Conservation (phyloP, 2,113 vertebrate species). For the Brienomyrus longianalis region DNA sequence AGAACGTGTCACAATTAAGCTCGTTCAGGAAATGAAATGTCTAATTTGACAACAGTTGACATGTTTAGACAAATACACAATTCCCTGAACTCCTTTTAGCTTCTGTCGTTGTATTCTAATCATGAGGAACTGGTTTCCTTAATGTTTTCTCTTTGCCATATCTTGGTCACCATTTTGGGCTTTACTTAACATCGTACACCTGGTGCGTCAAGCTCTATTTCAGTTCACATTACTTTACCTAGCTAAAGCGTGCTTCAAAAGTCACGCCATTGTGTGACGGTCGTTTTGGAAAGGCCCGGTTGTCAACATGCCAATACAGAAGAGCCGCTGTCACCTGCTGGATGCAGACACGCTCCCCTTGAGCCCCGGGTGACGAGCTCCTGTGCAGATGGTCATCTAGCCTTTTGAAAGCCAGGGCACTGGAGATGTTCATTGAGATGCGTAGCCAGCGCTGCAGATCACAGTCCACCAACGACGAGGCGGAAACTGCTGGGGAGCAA, state of each 20-base stretch:
- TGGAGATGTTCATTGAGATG: constrained; percentile 37
- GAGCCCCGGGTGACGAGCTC: constrained; percentile 21
- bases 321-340: constrained; percentile 20
- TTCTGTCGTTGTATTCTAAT: not conserved
- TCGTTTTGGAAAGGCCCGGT: constrained; percentile 12
- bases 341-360: constrained; percentile 17
- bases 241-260: not conserved
- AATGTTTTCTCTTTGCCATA: not conserved
- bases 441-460: constrained; percentile 5
- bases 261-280: not conserved
- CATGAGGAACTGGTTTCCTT: not conserved
- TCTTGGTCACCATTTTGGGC: no score
- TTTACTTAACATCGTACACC: not conserved
- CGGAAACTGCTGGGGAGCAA: constrained; percentile 23
- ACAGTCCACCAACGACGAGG: not conserved
- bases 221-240: not conserved
- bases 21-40: constrained; percentile 70
- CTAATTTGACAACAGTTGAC: constrained; percentile 66
- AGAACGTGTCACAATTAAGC: constrained; percentile 69
- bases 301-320: constrained; percentile 21
- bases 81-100: not conserved
- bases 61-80: constrained; percentile 41
- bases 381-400: constrained; percentile 40
- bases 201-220: not conserved
- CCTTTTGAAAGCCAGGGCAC: constrained; percentile 26